These are phyloP conservation scores for Penaeus indicus DNA, from an alignment of 1,140 invertebrate genomes.

Conservation along the genomic window DNA sequence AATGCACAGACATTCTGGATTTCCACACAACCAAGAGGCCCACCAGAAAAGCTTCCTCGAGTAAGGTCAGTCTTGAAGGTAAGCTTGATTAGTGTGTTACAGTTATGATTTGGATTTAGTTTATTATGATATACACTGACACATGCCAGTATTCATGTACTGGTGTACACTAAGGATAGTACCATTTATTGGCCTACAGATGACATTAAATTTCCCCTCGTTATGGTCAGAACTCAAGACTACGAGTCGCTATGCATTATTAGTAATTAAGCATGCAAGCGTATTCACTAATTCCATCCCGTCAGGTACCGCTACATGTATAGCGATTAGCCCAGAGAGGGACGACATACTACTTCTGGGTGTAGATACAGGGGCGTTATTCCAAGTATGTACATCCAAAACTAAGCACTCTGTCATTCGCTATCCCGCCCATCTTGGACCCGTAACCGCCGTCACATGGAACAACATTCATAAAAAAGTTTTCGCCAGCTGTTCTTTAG, in stretches of 20 bases:
- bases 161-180: no score
- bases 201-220: no score
- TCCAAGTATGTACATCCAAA: constrained; percentile 90
- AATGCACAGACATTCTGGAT: constrained; percentile 32
- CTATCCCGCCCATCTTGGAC: constrained; percentile 83
- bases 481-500: constrained; percentile 90
- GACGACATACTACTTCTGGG: constrained; percentile 88
- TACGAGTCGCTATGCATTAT: background rate
- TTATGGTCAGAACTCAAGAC: no score
- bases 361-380: constrained; percentile 93
- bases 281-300: background rate
- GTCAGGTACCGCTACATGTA: constrained; percentile 85
- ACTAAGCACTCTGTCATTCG: constrained; percentile 77
- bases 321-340: constrained; percentile 88
- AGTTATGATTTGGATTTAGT: background rate
- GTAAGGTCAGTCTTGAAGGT: background rate
- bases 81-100: background rate
- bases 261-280: background rate
- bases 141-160: background rate
- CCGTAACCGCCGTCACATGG: constrained; percentile 88
- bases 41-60: background rate
- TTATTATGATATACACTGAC: background rate
- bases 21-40: background rate
- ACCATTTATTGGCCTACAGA: no score
- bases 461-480: constrained; percentile 89